Base-by-base conservation (phyloP, 2,797 vertebrate genomes). In the Alectoris magna region DNA sequence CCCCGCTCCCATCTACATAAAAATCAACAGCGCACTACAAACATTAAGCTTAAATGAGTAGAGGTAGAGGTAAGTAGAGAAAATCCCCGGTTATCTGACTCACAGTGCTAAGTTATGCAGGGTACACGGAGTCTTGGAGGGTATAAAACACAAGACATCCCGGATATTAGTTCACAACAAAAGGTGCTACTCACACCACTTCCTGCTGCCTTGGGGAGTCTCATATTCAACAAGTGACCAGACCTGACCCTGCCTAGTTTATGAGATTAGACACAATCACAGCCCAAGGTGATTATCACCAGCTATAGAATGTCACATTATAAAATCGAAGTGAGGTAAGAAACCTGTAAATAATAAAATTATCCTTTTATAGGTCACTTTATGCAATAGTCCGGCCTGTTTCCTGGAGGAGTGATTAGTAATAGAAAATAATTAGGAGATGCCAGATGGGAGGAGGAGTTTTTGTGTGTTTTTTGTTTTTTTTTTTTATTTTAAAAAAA, bases 381-480 rank as follows among this genome's bases (percentile, higher is more conserved):
- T 93, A 90, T 93, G 92, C 93, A 87, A 66, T 74, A 72, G 89
- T 93, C 87, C 88, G 53, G 91, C 39, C 75, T 96, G 88, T 96
- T 93, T 96, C 93, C 84, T 93, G 94, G 59, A 94, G 80, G 93
- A 97, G 91, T 51, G 88, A 96, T 96, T 96, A 96, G 85, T 94
- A 95, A 97, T 91, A 96, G 85, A 97, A 97, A 97, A 88, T 95
- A 94, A 90, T 94, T 97, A 95, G 89, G 91, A 93, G 87, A 96
- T 96, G 95, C 91, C 96, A 97, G 97, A 96, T 97, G 96, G 96
- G 88, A 97, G 94, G 62, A 95, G 86, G 91, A 95, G 83, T 88
- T 56, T 56, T 34, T 34, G 34, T 34, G 34, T 34, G 34, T 34
- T 34, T 34, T 34, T 34, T 34, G 34, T 34, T 34, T 34, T 34